Evolutionary conservation across 2,888 invertebrate species (phyloP).

Genomic region (Piscicola geometra): DNA sequence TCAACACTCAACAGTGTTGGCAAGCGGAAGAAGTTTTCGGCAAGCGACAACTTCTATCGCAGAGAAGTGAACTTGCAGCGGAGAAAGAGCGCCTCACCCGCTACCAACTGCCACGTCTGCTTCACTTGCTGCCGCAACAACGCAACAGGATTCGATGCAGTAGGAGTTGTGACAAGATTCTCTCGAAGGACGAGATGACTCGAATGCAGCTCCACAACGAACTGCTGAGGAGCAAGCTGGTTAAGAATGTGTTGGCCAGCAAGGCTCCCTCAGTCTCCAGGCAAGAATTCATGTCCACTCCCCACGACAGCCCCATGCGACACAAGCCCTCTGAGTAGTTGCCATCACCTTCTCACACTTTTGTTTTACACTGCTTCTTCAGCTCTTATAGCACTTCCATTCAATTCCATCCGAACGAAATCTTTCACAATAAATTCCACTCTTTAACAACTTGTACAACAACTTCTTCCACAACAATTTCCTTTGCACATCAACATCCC

Average conservation of each 20-base stretch:
- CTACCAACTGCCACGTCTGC: neutral
- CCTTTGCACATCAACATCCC: no score
- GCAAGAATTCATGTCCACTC: neutral
- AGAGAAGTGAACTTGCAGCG: neutral
- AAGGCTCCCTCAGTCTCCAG: conserved; percentile 7
- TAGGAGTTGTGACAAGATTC: conserved; percentile 7
- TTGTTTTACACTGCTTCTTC: no score
- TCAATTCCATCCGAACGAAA: neutral
- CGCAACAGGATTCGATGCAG: conserved; percentile 9
- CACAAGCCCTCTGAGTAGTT: neutral
- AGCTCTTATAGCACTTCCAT: neutral
- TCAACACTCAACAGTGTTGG: neutral
- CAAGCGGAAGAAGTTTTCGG: neutral
- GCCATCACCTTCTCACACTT: no score
- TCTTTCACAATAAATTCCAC: no score
- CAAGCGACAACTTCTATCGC: no score
- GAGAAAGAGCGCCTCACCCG: neutral
- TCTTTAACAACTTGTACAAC: no score
- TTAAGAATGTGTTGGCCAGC: neutral
- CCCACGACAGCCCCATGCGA: neutral
- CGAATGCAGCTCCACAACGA: neutral
- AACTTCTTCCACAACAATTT: no score
- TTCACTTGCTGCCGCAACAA: conserved; percentile 2
- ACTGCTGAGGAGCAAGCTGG: neutral
- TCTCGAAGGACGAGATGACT: neutral